These are phyloP conservation scores for Botia kubotai DNA, from an alignment of 2,797 vertebrate genomes.

Conservation along the genomic window DNA sequence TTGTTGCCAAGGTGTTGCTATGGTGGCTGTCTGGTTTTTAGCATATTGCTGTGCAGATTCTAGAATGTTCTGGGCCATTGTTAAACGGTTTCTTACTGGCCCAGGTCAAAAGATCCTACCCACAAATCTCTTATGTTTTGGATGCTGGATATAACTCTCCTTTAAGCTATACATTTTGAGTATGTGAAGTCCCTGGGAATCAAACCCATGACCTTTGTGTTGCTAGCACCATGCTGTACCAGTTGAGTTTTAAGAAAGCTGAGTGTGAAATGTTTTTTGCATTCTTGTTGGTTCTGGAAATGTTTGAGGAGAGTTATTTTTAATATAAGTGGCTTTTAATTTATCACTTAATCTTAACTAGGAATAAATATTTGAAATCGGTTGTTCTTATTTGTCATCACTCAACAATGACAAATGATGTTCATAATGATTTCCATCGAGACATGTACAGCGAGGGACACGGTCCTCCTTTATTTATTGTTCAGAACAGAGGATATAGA, in stretches of 20 bases:
- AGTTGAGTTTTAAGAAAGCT: too few relatives aligned
- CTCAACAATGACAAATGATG: too few relatives aligned
- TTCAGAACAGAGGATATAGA: neutral
- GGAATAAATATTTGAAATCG: neutral
- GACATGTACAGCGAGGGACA: neutral
- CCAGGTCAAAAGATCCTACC: neutral
- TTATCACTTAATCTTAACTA: neutral
- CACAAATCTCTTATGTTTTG: neutral
- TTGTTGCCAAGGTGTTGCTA: neutral
- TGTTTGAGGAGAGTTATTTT: too few relatives aligned
- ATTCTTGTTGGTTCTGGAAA: too few relatives aligned
- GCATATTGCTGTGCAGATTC: neutral
- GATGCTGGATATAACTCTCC: neutral
- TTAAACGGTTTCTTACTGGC: neutral
- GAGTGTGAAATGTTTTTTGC: too few relatives aligned
- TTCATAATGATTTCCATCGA: neutral
- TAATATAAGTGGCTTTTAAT: neutral
- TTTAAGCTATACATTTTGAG: neutral
- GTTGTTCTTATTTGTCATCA: neutral
- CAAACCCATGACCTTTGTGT: neutral
- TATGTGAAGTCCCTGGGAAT: neutral
- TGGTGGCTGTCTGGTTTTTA: too few relatives aligned
- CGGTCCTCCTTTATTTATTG: neutral
- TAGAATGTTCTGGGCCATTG: neutral
- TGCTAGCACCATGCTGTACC: too few relatives aligned